Base-by-base conservation (phyloP, 1,140 invertebrate genomes). In the Brachystomella parvula region DNA sequence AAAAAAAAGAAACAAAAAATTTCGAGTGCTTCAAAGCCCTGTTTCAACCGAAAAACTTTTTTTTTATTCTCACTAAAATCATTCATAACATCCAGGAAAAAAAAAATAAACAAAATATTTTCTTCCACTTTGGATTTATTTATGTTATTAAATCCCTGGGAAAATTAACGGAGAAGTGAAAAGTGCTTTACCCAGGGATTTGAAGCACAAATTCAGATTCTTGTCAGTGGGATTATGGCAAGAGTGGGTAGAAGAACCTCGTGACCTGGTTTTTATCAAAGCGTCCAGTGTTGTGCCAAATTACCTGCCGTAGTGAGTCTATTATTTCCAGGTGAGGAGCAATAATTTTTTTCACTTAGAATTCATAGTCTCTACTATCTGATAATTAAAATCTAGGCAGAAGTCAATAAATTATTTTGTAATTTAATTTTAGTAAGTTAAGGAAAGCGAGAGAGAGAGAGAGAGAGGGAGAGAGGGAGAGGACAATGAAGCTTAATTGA, bases 311-410 rank as follows among this genome's bases (percentile, higher is more conserved):
- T 44, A n/a, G n/a, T 44, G n/a, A 12, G n/a, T 9, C n/a, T n/a
- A n/a, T 44, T 44, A 44, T 44, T 44, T 44, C 39, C 39, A n/a
- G 39, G n/a, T 44, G n/a, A n/a, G n/a, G n/a, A n/a, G n/a, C n/a
- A n/a, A n/a, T n/a, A n/a, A n/a, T n/a, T n/a, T n/a, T n/a, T n/a
- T n/a, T n/a, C n/a, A n/a, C n/a, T n/a, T n/a, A n/a, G n/a, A n/a
- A n/a, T n/a, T n/a, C n/a, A n/a, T n/a, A n/a, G n/a, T n/a, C n/a
- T n/a, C n/a, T n/a, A n/a, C n/a, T n/a, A n/a, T n/a, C n/a, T n/a
- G n/a, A n/a, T n/a, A n/a, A n/a, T n/a, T n/a, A n/a, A n/a, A n/a
- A n/a, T n/a, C n/a, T n/a, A n/a, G n/a, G n/a, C n/a, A n/a, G n/a
- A n/a, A n/a, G n/a, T n/a, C n/a, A n/a, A n/a, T n/a, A n/a, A n/a